phyloP scores from a whole-genome alignment of 2,888 invertebrate genomes.

The Pollenia griseotomentosa region DNA sequence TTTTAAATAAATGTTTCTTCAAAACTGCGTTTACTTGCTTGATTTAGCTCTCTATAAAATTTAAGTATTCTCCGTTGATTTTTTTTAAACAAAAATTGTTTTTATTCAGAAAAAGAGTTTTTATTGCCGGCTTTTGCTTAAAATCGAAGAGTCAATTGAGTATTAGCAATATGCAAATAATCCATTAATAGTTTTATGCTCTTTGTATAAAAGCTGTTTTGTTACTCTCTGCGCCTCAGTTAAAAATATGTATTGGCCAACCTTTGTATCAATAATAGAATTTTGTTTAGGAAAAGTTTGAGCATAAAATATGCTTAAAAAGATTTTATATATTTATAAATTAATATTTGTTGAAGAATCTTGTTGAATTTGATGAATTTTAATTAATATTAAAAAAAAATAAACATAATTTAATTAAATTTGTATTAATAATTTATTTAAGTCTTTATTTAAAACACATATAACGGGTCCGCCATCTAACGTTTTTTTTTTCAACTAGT shows the following conservation, averaged over 20 bases:
- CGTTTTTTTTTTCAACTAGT: too few relatives aligned
- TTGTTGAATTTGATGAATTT: too few relatives aligned
- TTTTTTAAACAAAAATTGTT: background rate
- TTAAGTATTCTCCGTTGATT: background rate
- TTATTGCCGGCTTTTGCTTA: constrained; percentile 43
- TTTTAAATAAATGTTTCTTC: background rate
- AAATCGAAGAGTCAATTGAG: constrained; percentile 36
- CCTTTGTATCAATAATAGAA: background rate
- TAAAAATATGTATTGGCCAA: constrained; percentile 2
- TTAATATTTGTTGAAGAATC: too few relatives aligned
- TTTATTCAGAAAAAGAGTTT: background rate
- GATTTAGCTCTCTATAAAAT: too few relatives aligned
- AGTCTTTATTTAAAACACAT: too few relatives aligned
- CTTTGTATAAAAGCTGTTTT: constrained; percentile 4
- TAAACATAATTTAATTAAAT: too few relatives aligned
- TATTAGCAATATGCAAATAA: constrained; percentile 30
- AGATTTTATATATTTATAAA: too few relatives aligned
- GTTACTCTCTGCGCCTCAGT: constrained; percentile 17
- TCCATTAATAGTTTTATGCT: constrained; percentile 33
- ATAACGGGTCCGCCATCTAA: too few relatives aligned
- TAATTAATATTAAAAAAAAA: too few relatives aligned
- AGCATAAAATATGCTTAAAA: too few relatives aligned
- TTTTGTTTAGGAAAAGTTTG: too few relatives aligned
- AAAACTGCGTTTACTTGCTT: background rate
- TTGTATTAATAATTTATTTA: too few relatives aligned